phyloP scores from a whole-genome alignment of 1,140 invertebrate species.

The Cotesia chilonis region DNA sequence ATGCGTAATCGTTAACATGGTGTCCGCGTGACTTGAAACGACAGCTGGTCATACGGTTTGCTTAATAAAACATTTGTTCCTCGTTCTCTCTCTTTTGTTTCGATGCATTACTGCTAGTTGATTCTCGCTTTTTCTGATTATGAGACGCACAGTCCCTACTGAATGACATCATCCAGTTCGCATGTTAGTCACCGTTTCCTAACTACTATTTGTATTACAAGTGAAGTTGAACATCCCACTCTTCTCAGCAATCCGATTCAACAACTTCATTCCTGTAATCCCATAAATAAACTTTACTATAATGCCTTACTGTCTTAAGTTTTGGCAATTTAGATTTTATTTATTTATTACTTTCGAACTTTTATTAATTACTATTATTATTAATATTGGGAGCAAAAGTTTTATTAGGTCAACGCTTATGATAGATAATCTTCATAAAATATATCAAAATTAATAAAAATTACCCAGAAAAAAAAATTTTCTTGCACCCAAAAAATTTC shows the following conservation, averaged over 20 bases:
- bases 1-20: conserved; percentile 14
- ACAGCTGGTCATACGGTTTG: conserved; percentile 4
- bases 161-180: conserved; percentile 55
- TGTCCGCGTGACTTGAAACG: conserved; percentile 13
- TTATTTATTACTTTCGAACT: neutral
- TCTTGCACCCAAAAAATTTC: too few species aligned
- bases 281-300: conserved; percentile 21
- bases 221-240: conserved; percentile 22
- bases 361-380: conserved; percentile 6
- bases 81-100: neutral
- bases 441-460: too few species aligned
- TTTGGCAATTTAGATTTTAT: neutral
- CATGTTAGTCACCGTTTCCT: conserved; percentile 32
- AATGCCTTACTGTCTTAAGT: neutral
- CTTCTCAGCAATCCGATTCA: conserved; percentile 1
- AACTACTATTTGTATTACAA: neutral
- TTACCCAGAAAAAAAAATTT: too few species aligned
- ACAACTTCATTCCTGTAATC: conserved; percentile 22
- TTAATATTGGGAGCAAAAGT: conserved; percentile 26
- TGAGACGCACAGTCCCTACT: conserved; percentile 50
- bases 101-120: conserved; percentile 56
- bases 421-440: too few species aligned
- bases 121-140: conserved; percentile 55
- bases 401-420: neutral
- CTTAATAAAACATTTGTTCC: conserved; percentile 11